Conservation (phyloP, 2,113 vertebrate genomes). For the Athene cunicularia region DNA sequence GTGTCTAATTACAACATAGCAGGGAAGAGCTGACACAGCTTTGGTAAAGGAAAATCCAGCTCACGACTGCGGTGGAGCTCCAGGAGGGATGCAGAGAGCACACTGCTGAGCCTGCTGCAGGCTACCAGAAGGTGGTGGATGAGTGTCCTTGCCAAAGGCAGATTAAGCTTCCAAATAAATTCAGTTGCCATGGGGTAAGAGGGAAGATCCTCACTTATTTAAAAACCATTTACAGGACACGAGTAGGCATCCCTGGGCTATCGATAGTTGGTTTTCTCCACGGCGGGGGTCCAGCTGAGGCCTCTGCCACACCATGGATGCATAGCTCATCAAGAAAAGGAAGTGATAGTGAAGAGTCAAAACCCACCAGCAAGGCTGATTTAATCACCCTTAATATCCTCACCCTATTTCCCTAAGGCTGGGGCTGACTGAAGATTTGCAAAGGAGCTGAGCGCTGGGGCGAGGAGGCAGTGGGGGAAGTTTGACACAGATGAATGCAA, state of each 20-base stretch:
- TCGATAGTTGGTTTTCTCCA: fast-evolving
- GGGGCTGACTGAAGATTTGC: neutral
- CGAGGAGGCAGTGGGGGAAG: neutral
- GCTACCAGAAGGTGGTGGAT: neutral
- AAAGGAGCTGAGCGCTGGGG: neutral
- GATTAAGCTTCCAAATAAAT: neutral
- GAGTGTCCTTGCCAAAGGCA: neutral
- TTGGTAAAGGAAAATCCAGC: slow-evolving; percentile 5
- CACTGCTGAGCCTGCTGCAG: neutral
- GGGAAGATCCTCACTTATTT: neutral
- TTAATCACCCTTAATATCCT: neutral
- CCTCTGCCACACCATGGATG: fast-evolving
- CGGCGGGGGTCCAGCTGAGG: neutral
- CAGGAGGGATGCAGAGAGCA: neutral
- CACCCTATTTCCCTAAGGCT: neutral
- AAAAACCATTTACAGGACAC: fast-evolving
- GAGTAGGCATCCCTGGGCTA: neutral
- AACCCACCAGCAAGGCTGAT: neutral
- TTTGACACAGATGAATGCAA: neutral
- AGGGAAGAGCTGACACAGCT: slow-evolving; percentile 29
- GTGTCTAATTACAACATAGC: neutral
- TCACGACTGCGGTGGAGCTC: neutral
- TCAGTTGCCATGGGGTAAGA: neutral
- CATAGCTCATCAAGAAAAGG: neutral
- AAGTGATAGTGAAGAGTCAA: neutral